Percentiles rank a stretch among this genome's conserved stretches.
Conservation (phyloP, 2,797 vertebrate species). For the Momotus momota region DNA sequence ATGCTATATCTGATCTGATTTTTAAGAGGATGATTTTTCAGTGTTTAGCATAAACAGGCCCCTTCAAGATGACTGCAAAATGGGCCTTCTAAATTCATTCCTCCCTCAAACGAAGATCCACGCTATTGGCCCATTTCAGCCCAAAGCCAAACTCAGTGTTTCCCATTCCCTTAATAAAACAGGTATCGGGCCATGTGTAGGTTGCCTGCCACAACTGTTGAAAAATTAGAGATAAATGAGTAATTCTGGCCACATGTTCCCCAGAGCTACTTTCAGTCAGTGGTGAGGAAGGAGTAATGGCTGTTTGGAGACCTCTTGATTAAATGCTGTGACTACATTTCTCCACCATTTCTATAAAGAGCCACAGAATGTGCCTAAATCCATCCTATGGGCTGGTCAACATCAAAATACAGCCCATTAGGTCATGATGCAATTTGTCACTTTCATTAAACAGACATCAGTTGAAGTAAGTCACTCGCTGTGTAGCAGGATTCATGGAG, state of each 20-base stretch:
- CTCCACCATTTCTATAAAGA: constrained; percentile 4
- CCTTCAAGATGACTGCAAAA: not conserved
- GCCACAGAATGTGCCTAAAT: not conserved
- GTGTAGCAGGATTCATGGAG: not conserved
- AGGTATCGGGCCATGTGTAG: not conserved
- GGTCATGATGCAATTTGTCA: constrained; percentile 4
- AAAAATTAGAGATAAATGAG: not conserved
- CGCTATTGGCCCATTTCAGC: not conserved
- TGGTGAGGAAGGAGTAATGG: not conserved
- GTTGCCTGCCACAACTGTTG: not conserved
- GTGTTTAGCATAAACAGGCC: not conserved
- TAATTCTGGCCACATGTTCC: not conserved
- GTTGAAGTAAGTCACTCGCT: not conserved
- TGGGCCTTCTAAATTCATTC: not conserved
- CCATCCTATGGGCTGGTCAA: not conserved
- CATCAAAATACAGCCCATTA: not conserved
- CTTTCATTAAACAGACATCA: not conserved
- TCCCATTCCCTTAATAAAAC: not conserved
- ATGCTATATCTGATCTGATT: not conserved
- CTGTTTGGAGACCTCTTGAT: constrained; percentile 22
- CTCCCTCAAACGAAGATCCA: not conserved
- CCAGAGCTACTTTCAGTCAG: not conserved
- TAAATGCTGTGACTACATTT: constrained; percentile 7
- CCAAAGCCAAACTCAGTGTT: not conserved
- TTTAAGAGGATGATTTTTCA: not conserved